phyloP scores from a whole-genome alignment of 2,888 invertebrate species.

The Thecophora atra region DNA sequence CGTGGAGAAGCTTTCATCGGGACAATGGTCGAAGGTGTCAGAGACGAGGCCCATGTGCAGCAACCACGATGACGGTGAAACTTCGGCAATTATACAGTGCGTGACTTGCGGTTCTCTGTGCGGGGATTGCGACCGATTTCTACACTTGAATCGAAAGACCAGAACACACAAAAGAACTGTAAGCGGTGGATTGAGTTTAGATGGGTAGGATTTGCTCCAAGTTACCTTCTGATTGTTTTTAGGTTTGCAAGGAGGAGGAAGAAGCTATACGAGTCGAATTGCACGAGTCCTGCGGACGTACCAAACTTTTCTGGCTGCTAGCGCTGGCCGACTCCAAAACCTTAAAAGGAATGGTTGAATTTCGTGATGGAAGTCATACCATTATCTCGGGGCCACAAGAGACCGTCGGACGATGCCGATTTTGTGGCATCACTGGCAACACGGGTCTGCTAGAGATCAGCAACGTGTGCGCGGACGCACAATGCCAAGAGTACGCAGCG shows the following conservation, averaged over 20 bases:
- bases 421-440: constrained; percentile 87
- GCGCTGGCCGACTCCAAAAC: constrained; percentile 93
- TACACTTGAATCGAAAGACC: constrained; percentile 90
- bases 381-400: constrained; percentile 67
- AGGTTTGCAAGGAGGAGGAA: constrained; percentile 90
- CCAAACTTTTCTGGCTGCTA: constrained; percentile 94
- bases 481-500: constrained; percentile 79
- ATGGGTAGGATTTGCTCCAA: neutral
- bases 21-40: constrained; percentile 77
- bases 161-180: constrained; percentile 79
- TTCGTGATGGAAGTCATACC: constrained; percentile 76
- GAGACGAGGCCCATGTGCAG: constrained; percentile 82
- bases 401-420: constrained; percentile 82
- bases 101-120: constrained; percentile 91
- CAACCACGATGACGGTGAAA: constrained; percentile 96
- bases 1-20: constrained; percentile 81
- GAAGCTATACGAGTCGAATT: constrained; percentile 95
- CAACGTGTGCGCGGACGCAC: constrained; percentile 92
- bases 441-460: constrained; percentile 88
- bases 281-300: constrained; percentile 96
- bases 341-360: constrained; percentile 89
- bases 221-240: neutral
- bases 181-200: constrained; percentile 21
- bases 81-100: constrained; percentile 92
- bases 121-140: constrained; percentile 93